Evolutionary conservation across 2,888 invertebrate species (phyloP).

Genomic region (Caenorhabditis wallacei): DNA sequence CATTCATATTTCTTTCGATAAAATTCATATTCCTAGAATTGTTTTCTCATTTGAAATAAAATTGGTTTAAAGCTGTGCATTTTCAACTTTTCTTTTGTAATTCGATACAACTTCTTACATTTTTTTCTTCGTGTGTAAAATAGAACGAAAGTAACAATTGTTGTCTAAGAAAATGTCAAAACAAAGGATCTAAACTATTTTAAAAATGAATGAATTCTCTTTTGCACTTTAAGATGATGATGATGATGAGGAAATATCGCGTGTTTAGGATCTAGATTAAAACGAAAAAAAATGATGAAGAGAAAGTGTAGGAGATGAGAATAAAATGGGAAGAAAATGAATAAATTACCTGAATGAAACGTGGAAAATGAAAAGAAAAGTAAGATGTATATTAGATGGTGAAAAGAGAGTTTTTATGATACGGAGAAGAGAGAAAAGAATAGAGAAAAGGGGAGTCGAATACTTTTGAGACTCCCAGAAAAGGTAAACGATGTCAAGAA

Average conservation of each 20-base stretch:
- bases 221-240: constrained; percentile 32
- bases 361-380: constrained; percentile 32
- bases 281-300: constrained; percentile 4
- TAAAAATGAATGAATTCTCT: constrained; percentile 1
- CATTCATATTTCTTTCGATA: too few species aligned
- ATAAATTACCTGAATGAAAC: constrained; percentile 51
- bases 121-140: constrained; percentile 25
- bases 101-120: constrained; percentile 38
- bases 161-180: constrained; percentile 19
- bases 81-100: constrained; percentile 44
- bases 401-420: constrained; percentile 30
- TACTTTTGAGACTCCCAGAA: constrained; percentile 28
- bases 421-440: constrained; percentile 6
- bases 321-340: constrained; percentile 3
- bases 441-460: constrained; percentile 19
- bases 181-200: constrained; percentile 16
- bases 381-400: constrained; percentile 9
- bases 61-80: constrained; percentile 5
- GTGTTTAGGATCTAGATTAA: constrained; percentile 13
- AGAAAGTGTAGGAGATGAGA: constrained; percentile 14
- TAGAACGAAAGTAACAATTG: constrained; percentile 25
- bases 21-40: too few species aligned
- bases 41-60: too few species aligned
- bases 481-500: constrained; percentile 53
- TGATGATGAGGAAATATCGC: constrained; percentile 23